A percentile compares a stretch with the other conserved stretches of the same genome.
These are phyloP conservation scores for Planococcus citri DNA, from an alignment of 1,140 invertebrate species.

Conservation along the genomic window DNA sequence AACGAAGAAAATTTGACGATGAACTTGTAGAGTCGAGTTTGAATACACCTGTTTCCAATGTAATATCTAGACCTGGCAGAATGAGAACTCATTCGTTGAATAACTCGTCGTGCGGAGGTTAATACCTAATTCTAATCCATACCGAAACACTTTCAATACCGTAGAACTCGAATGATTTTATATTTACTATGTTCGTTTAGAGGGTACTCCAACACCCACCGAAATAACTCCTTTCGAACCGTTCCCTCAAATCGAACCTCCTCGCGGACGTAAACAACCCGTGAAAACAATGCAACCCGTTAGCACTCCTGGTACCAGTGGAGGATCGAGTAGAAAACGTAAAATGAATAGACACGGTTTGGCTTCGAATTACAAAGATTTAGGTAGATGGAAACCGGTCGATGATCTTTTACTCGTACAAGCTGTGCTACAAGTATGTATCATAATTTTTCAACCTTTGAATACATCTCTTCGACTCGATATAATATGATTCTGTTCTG, in stretches of 20 bases:
- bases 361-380: constrained; percentile 47
- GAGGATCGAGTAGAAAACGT: background rate
- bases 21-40: constrained; percentile 68
- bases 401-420: constrained; percentile 90
- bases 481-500: too few species aligned
- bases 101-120: constrained; percentile 28
- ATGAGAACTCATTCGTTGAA: constrained; percentile 40
- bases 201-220: background rate
- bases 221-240: background rate
- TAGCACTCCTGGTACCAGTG: background rate
- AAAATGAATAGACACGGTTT: background rate
- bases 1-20: constrained; percentile 91
- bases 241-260: background rate
- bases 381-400: constrained; percentile 91
- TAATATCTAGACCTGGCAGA: constrained; percentile 32
- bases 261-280: background rate
- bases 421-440: constrained; percentile 74
- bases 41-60: constrained; percentile 20
- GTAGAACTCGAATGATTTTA: too few species aligned
- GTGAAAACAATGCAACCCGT: background rate
- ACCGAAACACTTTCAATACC: too few species aligned
- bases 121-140: too few species aligned
- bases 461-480: background rate
- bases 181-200: background rate
- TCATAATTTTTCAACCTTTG: background rate